Evolutionary conservation across 2,113 vertebrate species (phyloP).

Genomic region (Cyrtonyx montezumae): DNA sequence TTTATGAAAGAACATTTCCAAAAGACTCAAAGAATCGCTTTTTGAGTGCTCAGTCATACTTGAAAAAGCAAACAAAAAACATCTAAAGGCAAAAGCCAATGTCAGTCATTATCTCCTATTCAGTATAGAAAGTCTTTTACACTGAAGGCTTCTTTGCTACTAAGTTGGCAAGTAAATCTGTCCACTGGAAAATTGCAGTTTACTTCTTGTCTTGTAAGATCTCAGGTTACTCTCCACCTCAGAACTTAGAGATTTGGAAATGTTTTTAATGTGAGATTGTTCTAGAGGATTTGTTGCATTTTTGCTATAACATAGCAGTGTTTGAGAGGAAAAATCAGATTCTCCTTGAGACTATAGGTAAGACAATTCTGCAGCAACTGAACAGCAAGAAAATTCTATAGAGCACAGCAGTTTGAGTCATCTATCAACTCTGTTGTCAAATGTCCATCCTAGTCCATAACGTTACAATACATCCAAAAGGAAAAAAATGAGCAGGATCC

Average conservation of each 20-base stretch:
- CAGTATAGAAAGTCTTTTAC: not conserved
- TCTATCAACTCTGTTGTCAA: not conserved
- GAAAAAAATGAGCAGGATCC: not conserved
- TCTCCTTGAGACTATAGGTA: not conserved
- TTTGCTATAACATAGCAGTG: not conserved
- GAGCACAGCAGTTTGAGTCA: not conserved
- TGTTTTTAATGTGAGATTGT: not conserved
- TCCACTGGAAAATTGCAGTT: not conserved
- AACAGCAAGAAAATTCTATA: not conserved
- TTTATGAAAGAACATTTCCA: not conserved
- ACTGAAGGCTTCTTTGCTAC: not conserved
- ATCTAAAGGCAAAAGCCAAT: not conserved
- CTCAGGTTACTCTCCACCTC: not conserved
- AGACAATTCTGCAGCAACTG: not conserved
- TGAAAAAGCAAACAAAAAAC: not conserved
- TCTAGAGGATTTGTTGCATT: fast-evolving
- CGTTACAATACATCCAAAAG: not conserved
- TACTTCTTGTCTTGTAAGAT: not conserved
- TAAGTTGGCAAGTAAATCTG: not conserved
- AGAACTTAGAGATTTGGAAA: not conserved
- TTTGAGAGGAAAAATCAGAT: not conserved
- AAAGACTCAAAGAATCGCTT: not conserved
- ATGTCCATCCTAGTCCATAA: not conserved
- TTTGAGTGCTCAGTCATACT: not conserved
- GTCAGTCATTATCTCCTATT: not conserved